Conservation (phyloP, 2,888 invertebrate species). For the Orthosia incerta region DNA sequence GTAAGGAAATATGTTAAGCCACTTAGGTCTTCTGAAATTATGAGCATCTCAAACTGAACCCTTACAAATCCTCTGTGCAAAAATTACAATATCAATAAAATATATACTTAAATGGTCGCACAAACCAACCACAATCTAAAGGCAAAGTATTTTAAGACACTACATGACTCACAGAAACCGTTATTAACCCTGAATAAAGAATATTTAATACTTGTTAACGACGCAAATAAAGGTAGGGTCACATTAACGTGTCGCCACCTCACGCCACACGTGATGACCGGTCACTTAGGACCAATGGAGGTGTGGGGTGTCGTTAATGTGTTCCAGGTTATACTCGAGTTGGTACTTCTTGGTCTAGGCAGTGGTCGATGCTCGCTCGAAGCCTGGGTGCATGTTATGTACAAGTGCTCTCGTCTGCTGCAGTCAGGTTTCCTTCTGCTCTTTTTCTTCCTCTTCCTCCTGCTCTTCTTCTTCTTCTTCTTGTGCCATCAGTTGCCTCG, state of each 20-base stretch:
- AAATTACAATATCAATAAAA: slow-evolving; percentile 29
- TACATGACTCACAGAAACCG: slow-evolving; percentile 48
- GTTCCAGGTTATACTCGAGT: slow-evolving; percentile 33
- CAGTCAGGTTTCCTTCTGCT: slow-evolving; percentile 81
- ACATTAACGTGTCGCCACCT: slow-evolving; percentile 25
- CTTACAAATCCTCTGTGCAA: slow-evolving; percentile 17
- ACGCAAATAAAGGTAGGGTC: slow-evolving; percentile 33
- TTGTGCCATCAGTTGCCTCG: slow-evolving; percentile 97
- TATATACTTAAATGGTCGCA: slow-evolving; percentile 15
- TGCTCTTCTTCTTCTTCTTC: slow-evolving; percentile 94
- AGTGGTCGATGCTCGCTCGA: slow-evolving; percentile 59
- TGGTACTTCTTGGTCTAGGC: slow-evolving; percentile 42
- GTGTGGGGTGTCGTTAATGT: slow-evolving; percentile 26
- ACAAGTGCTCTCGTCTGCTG: slow-evolving; percentile 58
- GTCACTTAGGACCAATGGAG: slow-evolving; percentile 6
- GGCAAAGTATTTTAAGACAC: slow-evolving; percentile 58
- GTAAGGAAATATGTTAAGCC: slow-evolving; percentile 16
- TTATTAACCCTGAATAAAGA: slow-evolving; percentile 60
- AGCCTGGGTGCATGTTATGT: slow-evolving; percentile 69
- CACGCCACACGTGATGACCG: slow-evolving; percentile 6
- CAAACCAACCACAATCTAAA: slow-evolving; percentile 48
- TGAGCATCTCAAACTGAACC: slow-evolving; percentile 3
- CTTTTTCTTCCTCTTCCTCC: slow-evolving; percentile 89
- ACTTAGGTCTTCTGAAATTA: slow-evolving; percentile 3
- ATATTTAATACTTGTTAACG: slow-evolving; percentile 42